Evolutionary conservation across 2,113 vertebrate species (phyloP).

Genomic region (Bostrychus sinensis): DNA sequence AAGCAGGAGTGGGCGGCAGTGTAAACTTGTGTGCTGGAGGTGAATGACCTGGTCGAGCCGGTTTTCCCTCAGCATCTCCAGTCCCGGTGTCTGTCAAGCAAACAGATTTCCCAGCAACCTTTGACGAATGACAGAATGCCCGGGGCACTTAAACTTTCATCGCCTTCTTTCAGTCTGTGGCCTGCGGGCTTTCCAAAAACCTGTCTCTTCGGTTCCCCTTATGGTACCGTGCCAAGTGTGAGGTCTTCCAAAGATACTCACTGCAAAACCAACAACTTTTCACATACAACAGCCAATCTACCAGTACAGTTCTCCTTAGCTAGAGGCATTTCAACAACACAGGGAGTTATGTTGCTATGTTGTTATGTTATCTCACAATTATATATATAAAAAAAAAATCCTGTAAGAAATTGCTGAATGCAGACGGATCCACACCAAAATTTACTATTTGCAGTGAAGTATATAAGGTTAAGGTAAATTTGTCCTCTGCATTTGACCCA

Average conservation of each 20-base stretch:
- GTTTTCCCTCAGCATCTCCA: slow-evolving; percentile 46
- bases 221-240: not conserved
- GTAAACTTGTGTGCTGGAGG: slow-evolving; percentile 1
- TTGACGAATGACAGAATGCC: slow-evolving; percentile 25
- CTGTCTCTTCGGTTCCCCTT: not conserved
- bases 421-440: too few species aligned
- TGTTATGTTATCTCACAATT: too few species aligned
- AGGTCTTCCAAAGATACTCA: not conserved
- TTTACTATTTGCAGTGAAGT: too few species aligned
- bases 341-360: too few species aligned
- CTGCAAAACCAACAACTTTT: not conserved
- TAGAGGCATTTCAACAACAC: too few species aligned
- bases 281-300: too few species aligned
- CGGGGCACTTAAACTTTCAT: slow-evolving; percentile 13
- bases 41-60: slow-evolving; percentile 62
- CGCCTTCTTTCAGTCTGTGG: slow-evolving; percentile 4
- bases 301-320: too few species aligned
- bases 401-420: too few species aligned
- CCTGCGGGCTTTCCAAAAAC: slow-evolving; percentile 27
- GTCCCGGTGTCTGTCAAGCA: slow-evolving; percentile 23
- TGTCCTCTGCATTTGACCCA: too few species aligned
- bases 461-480: too few species aligned
- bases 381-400: too few species aligned
- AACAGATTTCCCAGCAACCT: slow-evolving; percentile 29
- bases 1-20: not conserved